phyloP scores from a whole-genome alignment of 2,797 vertebrate genomes.

The Anabacerthia variegaticeps region DNA sequence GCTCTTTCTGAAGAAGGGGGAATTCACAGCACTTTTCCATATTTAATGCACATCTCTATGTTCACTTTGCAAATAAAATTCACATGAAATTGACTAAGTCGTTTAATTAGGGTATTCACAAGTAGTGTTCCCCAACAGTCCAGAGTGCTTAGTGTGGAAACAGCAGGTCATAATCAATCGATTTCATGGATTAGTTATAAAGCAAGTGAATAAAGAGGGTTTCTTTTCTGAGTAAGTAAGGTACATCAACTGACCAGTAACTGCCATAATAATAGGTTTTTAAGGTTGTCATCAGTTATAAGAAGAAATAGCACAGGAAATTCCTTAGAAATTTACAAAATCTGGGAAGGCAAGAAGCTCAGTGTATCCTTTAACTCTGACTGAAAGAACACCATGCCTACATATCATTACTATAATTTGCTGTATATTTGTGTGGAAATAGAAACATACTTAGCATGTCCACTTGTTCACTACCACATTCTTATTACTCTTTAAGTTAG shows the following conservation, averaged over 20 bases:
- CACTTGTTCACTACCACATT: neutral
- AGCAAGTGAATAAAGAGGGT: neutral
- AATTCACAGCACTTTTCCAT: neutral
- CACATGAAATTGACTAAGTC: neutral
- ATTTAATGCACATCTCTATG: neutral
- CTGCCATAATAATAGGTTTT: neutral
- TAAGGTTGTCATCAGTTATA: neutral
- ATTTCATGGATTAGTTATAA: neutral
- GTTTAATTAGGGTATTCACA: neutral
- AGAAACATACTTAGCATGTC: neutral
- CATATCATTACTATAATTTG: neutral
- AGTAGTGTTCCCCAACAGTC: neutral
- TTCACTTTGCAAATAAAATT: neutral
- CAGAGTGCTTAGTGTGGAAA: neutral
- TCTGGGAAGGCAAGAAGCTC: neutral
- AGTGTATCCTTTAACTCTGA: neutral
- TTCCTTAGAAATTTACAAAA: neutral
- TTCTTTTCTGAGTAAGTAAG: neutral
- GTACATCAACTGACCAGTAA: neutral
- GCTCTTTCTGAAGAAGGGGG: neutral
- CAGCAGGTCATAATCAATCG: neutral
- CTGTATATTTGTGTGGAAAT: neutral
- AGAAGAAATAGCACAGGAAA: neutral
- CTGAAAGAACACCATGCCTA: rapidly evolving
- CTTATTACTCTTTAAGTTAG: neutral